phyloP scores from a whole-genome alignment of 2,113 vertebrate species.

The Pardalotus punctatus region DNA sequence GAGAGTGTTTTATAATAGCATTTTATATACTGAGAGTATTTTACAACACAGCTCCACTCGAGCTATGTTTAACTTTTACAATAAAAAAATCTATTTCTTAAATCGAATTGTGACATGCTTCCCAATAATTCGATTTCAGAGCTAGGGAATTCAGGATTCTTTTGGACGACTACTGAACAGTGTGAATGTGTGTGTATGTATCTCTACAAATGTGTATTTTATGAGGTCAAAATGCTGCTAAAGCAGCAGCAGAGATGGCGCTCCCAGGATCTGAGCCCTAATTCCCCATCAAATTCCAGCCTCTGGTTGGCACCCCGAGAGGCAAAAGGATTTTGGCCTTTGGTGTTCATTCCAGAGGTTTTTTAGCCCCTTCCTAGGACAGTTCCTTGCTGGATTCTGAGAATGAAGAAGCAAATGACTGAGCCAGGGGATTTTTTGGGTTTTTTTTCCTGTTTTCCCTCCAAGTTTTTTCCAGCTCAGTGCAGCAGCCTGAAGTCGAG shows the following conservation, averaged over 20 bases:
- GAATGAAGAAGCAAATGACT: slow-evolving; percentile 52
- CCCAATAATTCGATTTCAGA: background rate
- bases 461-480: background rate
- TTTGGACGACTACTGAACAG: background rate
- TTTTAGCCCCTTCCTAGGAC: background rate
- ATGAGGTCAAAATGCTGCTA: background rate
- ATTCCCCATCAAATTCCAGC: rapidly evolving
- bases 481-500: background rate
- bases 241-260: rapidly evolving
- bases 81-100: background rate
- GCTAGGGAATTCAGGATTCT: background rate
- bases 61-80: background rate
- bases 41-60: background rate
- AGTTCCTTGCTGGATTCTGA: background rate
- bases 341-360: background rate
- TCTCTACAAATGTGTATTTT: rapidly evolving
- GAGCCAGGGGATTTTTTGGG: background rate
- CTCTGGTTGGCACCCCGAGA: background rate
- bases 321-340: background rate
- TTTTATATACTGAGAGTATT: background rate
- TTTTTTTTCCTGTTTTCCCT: background rate
- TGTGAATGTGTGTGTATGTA: rapidly evolving
- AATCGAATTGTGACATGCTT: background rate
- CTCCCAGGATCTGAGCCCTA: background rate
- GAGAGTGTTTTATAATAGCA: background rate